Evolutionary conservation across 2,797 vertebrate species (phyloP), one percentile per base, ranked within the genome.

Genomic region (Protosalanx chinensis): DNA sequence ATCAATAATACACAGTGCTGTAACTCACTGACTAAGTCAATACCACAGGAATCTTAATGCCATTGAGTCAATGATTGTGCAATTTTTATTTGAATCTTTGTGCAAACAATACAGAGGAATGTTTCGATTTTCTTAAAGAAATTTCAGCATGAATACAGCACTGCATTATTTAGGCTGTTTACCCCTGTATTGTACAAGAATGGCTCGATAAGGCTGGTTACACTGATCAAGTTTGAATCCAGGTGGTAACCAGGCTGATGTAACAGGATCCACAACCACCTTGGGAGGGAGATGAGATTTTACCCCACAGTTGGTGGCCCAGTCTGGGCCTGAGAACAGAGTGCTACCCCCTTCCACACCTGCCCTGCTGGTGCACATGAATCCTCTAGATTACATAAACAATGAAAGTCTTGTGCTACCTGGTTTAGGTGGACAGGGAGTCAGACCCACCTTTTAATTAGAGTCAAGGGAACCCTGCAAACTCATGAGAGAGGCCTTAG

Each of bases 361-460:
- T 18, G 70, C 69, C 59, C 69, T 62, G 67, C 64, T 3, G 0
- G 76, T 76, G 80, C 81, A 79, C 72, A 65, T 66, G 61, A 79
- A 74, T 63, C 72, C 75, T 18, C 60, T 75, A 75, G 71, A 64
- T 27, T 32, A 8, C 62, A 83, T 76, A 74, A 56, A 90, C 85
- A 91, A 90, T 76, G 67, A 80, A 81, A 59, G 82, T 85, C 75
- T 80, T 89, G 82, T 89, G 70, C 79, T 65, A 33, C 18, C 20
- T 10, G 33, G 1, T 56, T 70, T 30, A 58, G 72, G 82, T 66
- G 64, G 78, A 72, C 62, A 12, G 68, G 76, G 75, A 76, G 69
- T 16, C 7, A 7, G 73, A 73, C 12, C 69, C 56, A 58, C 70
- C 65, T 62, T 78, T 82, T 85, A 87, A 87, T 88, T 86, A 85